A percentile compares a stretch with the other conserved stretches of the same genome.
Conservation (phyloP, 2,888 invertebrate genomes). For the Caenorhabditis sp. region DNA sequence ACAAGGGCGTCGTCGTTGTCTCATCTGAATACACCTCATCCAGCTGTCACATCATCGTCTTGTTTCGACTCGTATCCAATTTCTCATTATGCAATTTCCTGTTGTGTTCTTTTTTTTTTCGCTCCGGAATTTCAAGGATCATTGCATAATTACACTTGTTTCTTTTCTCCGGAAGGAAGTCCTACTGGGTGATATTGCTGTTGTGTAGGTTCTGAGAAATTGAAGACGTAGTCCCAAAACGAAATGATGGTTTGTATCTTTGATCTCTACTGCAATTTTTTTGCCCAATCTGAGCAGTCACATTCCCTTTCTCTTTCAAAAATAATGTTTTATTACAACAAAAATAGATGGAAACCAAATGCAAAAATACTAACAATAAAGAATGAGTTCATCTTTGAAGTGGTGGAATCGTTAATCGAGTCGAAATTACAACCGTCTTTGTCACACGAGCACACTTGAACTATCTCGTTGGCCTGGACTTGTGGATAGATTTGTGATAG, state of each 20-base stretch:
- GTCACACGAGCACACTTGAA: constrained; percentile 74
- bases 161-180: neutral
- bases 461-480: constrained; percentile 72
- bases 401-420: constrained; percentile 43
- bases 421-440: constrained; percentile 71
- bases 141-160: constrained; percentile 33
- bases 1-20: constrained; percentile 40
- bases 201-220: too few relatives aligned
- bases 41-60: constrained; percentile 40
- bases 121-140: constrained; percentile 26
- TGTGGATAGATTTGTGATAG: constrained; percentile 75
- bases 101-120: constrained; percentile 17
- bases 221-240: too few relatives aligned
- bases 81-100: constrained; percentile 43
- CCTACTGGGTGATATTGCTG: neutral
- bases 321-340: neutral
- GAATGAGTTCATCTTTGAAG: neutral
- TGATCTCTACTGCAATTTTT: too few relatives aligned
- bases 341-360: constrained; percentile 8
- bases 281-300: too few relatives aligned
- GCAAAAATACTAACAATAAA: constrained; percentile 26
- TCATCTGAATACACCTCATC: constrained; percentile 26
- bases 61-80: constrained; percentile 26
- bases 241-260: too few relatives aligned
- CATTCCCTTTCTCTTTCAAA: neutral